Base-by-base conservation (phyloP, 92 coral and sea anemone species). In the Palythoa grandis region DNA sequence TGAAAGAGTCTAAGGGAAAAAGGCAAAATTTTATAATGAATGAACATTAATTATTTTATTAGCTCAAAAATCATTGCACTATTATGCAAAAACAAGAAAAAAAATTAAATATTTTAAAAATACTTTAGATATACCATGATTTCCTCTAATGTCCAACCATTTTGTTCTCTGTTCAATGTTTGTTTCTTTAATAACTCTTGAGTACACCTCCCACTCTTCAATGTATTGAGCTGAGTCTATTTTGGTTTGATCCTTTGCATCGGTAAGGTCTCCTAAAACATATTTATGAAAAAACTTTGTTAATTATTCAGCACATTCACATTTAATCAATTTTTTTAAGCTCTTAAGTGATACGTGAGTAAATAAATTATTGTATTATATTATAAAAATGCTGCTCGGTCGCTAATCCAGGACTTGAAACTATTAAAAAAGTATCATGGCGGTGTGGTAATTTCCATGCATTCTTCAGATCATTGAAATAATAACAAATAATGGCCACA, bases 131-230 rank as follows among this genome's bases (percentile, higher is more conserved):
- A 13, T 83, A 94, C 98, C 98, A 88, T 96, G 99, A 86, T 96
- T 96, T 83, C 99, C 99, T 87, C 98, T 76, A 9, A 96, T 83
- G 71, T 96, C 99, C 24, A 96, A 85, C 99, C 99, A 96, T 60
- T 94, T 87, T 11, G 99, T 96, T 82, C 86, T 95, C 57, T 90
- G 76, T 60, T 88, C 94, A 35, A 96, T 91, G 75, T 72, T 87
- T 75, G 95, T 91, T 50, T 96, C 92, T 50, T 85, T 80, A 11
- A 96, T 85, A 16, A 96, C 85, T 58, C 91, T 90, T 70, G 84
- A 78, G 78, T 96, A 96, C 12, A 83, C 88, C 79, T 91, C 86
- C 99, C 99, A 96, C 50, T 96, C 99, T 83, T 96, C 98, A 77
- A 87, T 77, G 78, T 91, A 96, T 70, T 96, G 99, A 74, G 88